These are phyloP conservation scores for Sebastes aleutianus DNA, from an alignment of 2,797 vertebrate genomes.

Conservation along the genomic window DNA sequence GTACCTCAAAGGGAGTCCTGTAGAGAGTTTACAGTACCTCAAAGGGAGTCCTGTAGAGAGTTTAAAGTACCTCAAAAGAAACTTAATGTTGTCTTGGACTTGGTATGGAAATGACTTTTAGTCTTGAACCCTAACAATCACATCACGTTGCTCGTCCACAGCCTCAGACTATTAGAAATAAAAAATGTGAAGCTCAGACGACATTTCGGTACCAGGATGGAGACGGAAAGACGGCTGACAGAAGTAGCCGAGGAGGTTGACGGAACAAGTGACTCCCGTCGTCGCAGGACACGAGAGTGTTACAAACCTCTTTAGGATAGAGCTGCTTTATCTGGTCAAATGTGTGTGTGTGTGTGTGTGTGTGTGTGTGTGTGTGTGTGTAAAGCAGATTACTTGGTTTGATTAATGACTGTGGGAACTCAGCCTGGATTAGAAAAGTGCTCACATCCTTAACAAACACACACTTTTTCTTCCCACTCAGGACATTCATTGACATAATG, in stretches of 20 bases:
- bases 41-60: too few relatives aligned
- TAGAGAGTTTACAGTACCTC: too few relatives aligned
- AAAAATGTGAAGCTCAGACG: too few relatives aligned
- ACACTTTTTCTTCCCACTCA: background rate
- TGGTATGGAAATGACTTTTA: too few relatives aligned
- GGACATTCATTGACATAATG: background rate
- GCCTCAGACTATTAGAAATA: too few relatives aligned
- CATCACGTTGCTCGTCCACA: too few relatives aligned
- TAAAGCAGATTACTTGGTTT: conserved; percentile 15
- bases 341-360: background rate
- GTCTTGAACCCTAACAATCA: too few relatives aligned
- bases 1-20: too few relatives aligned
- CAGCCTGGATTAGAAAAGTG: background rate
- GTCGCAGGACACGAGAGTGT: background rate
- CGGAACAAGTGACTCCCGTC: background rate
- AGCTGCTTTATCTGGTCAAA: background rate
- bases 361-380: background rate
- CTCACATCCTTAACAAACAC: background rate
- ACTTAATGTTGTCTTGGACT: too few relatives aligned
- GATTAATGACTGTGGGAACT: conserved; percentile 8
- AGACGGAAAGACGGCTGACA: background rate
- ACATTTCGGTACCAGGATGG: too few relatives aligned
- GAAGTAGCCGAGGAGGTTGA: background rate
- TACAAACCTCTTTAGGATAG: background rate
- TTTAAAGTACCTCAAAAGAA: too few relatives aligned